phyloP scores from a whole-genome alignment of 2,888 invertebrate species.

The Bruchidius siliquastri region DNA sequence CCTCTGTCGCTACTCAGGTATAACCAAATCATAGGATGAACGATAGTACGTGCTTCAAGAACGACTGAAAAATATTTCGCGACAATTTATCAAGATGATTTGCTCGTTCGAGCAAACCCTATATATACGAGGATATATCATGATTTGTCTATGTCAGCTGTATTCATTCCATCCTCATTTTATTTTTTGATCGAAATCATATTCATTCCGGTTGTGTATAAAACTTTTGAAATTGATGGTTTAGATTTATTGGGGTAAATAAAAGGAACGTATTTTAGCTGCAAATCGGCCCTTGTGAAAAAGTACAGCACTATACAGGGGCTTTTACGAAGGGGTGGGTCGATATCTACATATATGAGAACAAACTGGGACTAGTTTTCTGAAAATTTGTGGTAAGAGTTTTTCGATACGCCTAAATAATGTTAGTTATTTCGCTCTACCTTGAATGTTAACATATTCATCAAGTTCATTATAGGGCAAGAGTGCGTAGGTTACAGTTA shows the following conservation, averaged over 20 bases:
- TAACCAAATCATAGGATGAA: too few relatives aligned
- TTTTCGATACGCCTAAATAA: too few relatives aligned
- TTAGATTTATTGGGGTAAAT: neutral
- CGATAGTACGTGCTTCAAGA: neutral
- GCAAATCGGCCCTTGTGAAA: neutral
- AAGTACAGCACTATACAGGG: neutral
- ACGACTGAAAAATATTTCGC: neutral
- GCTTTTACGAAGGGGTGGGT: too few relatives aligned
- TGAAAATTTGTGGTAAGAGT: too few relatives aligned
- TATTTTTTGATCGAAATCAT: slow-evolving; percentile 3
- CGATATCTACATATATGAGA: too few relatives aligned
- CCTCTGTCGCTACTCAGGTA: too few relatives aligned
- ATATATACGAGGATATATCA: slow-evolving; percentile 5
- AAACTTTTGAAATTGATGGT: neutral
- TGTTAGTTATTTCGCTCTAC: too few relatives aligned
- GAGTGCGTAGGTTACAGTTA: too few relatives aligned
- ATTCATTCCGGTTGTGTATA: neutral
- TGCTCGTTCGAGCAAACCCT: neutral
- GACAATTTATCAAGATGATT: neutral
- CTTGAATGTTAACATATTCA: too few relatives aligned
- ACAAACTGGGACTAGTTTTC: too few relatives aligned
- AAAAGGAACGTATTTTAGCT: neutral
- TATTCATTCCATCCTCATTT: slow-evolving; percentile 10
- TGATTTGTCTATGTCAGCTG: slow-evolving; percentile 13
- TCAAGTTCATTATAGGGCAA: too few relatives aligned